A percentile compares a stretch with the other conserved stretches of the same genome.
Evolutionary conservation across 1,140 invertebrate species (phyloP).

Genomic region (Sycophaga agraensis): DNA sequence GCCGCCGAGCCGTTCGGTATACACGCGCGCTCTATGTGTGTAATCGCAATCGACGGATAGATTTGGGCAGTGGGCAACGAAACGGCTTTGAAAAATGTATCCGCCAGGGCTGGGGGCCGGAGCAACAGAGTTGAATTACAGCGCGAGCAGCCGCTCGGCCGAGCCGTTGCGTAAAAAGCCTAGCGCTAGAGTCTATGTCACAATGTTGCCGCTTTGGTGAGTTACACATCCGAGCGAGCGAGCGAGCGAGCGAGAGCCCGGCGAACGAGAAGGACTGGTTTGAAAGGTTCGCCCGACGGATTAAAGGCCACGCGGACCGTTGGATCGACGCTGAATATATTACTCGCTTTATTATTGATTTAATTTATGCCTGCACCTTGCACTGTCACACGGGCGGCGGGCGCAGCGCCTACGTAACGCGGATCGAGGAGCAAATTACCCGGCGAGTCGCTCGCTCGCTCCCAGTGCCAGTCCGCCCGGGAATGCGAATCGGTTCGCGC

Average conservation of each 20-base stretch:
- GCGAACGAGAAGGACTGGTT: conserved; percentile 18
- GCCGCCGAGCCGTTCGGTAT: no score
- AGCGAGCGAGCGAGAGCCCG: no score
- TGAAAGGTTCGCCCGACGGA: conserved; percentile 9
- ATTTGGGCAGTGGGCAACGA: no score
- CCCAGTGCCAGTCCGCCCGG: no score
- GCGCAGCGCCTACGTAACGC: no score
- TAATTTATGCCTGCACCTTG: conserved; percentile 22
- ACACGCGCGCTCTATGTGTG: no score
- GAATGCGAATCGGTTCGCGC: no score
- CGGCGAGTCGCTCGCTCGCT: not conserved
- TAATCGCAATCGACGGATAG: no score
- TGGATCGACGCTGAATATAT: conserved; percentile 13
- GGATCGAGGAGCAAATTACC: no score
- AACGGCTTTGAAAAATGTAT: no score
- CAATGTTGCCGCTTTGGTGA: not conserved
- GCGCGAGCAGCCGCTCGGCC: no score
- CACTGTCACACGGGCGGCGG: conserved; percentile 36
- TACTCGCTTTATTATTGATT: conserved; percentile 5
- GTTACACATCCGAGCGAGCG: conserved; percentile 7
- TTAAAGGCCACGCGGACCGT: conserved; percentile 2
- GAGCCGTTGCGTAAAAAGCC: conserved; percentile 7
- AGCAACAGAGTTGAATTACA: not conserved
- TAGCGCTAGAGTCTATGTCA: conserved; percentile 8
- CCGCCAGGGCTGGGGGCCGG: no score